Evolutionary conservation across 2,797 vertebrate genomes (phyloP).

Genomic region (Sebastes matsubarae): DNA sequence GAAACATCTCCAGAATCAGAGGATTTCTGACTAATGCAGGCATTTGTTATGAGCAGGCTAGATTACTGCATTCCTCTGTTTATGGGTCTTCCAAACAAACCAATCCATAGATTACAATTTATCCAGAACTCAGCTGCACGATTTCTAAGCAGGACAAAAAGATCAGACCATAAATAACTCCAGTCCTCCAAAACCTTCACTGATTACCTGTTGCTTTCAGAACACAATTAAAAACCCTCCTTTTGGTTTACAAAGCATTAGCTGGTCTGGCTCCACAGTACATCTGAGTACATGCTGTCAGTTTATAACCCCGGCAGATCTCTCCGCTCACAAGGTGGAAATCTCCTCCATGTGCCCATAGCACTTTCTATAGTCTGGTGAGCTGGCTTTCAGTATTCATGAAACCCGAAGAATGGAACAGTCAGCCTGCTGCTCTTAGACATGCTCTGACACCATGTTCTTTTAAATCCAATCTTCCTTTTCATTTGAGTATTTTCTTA

Average conservation of each 20-base stretch:
- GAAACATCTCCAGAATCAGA: neutral
- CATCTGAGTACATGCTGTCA: neutral
- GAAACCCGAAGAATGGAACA: neutral
- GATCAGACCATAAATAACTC: neutral
- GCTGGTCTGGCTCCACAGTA: neutral
- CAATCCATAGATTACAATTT: neutral
- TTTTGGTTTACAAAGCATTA: neutral
- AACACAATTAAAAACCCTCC: neutral
- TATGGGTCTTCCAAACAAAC: neutral
- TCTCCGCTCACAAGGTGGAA: neutral
- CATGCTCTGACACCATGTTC: neutral
- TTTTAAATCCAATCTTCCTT: neutral
- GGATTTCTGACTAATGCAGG: neutral
- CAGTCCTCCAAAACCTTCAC: neutral
- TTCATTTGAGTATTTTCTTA: neutral
- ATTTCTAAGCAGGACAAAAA: neutral
- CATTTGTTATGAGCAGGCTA: neutral
- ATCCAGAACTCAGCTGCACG: neutral
- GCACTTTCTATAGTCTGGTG: neutral
- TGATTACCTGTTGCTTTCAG: neutral
- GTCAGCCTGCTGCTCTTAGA: neutral
- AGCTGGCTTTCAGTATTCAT: neutral
- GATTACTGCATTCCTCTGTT: neutral
- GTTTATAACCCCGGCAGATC: neutral
- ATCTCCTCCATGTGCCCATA: neutral